Evolutionary conservation across 2,888 invertebrate species (phyloP).

Genomic region (Poecilobothrus nobilitatus): DNA sequence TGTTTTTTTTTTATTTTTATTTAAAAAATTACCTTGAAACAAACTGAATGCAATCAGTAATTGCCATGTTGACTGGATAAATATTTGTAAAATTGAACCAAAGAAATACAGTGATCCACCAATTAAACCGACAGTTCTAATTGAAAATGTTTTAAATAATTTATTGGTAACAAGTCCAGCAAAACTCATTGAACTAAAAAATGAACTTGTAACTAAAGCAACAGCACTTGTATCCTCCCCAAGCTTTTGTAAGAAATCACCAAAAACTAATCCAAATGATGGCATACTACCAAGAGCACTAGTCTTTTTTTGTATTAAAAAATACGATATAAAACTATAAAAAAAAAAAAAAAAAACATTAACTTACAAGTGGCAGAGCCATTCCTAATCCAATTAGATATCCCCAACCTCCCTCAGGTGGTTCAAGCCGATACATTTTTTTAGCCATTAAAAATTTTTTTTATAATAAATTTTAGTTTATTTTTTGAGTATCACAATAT

Average conservation of each 20-base stretch:
- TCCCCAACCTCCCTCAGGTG: constrained; percentile 77
- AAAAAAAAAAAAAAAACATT: too few species aligned
- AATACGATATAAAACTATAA: background rate
- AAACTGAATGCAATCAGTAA: constrained; percentile 57
- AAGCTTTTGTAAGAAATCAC: constrained; percentile 55
- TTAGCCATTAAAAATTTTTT: background rate
- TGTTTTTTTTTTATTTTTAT: background rate
- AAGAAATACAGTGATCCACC: constrained; percentile 56
- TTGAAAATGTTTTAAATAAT: constrained; percentile 56
- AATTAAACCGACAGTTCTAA: constrained; percentile 56
- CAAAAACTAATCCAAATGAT: constrained; percentile 62
- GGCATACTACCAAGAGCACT: constrained; percentile 58
- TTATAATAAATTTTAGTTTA: too few species aligned
- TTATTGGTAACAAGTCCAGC: constrained; percentile 59
- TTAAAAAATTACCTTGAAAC: constrained; percentile 34
- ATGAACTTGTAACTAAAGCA: constrained; percentile 61
- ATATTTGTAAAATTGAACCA: constrained; percentile 55
- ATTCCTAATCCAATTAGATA: constrained; percentile 66
- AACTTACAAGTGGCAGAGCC: constrained; percentile 65
- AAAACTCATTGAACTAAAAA: constrained; percentile 46
- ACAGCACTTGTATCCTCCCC: constrained; percentile 62
- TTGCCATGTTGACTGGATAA: constrained; percentile 54
- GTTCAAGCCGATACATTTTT: constrained; percentile 25
- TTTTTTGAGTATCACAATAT: too few species aligned
- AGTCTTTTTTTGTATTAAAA: constrained; percentile 44